Evolutionary conservation across 1,140 invertebrate genomes (phyloP), one percentile per base, ranked within the genome.

Genomic region (Vollenhovia emeryi): DNA sequence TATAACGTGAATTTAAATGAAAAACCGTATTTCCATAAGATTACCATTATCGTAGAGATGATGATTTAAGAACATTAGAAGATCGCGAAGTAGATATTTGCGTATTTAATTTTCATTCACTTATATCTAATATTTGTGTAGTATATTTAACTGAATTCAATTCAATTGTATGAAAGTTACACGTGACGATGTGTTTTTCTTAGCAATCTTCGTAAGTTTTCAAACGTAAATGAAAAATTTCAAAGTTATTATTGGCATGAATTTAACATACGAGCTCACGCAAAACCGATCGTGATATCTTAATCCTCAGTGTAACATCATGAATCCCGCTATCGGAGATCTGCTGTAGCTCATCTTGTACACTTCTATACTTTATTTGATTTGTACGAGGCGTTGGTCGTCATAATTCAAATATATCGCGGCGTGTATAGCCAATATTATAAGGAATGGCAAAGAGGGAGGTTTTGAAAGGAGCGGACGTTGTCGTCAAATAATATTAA

Each of bases 401-500:
- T 33, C 33, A 33, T 82, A 80, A 82, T 13, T 82, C n/a, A 73
- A 73, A 57, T 43, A 71, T 59, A 82, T 73, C 40, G 78, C 30
- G 66, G 50, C 50, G 66, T 57, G 50, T 71, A 36, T 59, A 73
- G 27, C 24, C 66, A 73, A 59, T 50, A 71, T 73, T 73, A 57
- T 57, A 73, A 82, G 78, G 48, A 18, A 71, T 45, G 48, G 69
- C 50, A n/a, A 45, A 43, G 36, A 27, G 27, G n/a, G 21, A 24
- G 50, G n/a, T 52, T n/a, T 40, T 48, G 69, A 82, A 24, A 45
- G 50, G 36, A 82, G 50, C 48, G 36, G 50, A 71, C 36, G 36
- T 82, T n/a, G 66, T 57, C 50, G 50, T 71, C 50, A 82, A 82
- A 82, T 82, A 82, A 82, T 82, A 82, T 82, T 82, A 82, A 82